Base-by-base conservation (phyloP, 1,140 invertebrate species). In the Olivierus martensii region DNA sequence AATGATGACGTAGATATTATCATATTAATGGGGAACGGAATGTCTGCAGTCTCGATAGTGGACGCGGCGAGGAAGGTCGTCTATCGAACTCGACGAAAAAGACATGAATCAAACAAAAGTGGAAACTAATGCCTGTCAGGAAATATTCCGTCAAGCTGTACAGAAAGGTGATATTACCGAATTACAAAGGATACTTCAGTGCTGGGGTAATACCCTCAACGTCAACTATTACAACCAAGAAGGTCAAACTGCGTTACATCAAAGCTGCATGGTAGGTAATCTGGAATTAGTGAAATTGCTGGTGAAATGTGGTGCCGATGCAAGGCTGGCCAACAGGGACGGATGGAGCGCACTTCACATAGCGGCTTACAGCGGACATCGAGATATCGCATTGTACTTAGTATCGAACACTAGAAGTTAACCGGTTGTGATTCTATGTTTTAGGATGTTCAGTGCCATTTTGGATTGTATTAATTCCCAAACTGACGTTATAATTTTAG, bases 341-440 rank as follows among this genome's bases (percentile, higher is more conserved):
- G 71, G 72, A 5, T 76, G 74, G 74, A 73, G 66, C 53, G 69
- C 74, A 6, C 54, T 76, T 11, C 74, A 76, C 55, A 70, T 75
- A 38, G 74, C 74, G 11, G 69, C 69, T 10, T 73, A 67, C 47
- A 66, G 68, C 14, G 74, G 73, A 14, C 71, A 74, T 56, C 64
- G 68, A 35, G 69, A 74, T 46, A 70, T 76, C 43, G 64, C 65
- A 10, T 38, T 68, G 10, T 74, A 71, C 56, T 58, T 71, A 19
- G 63, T 71, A 42, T 55, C 60, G 34, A 57, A 57, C 14, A 42
- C 55, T 38, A 52, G 55, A 45, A 56, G 55, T 22, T 56, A 56
- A 39, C 28, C 28, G 39, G 39, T 18, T 12, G 28, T 28, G 28
- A 28, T 28, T 28, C 28, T 28, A 28, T 28, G 4, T 4, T 28